Evolutionary conservation across 2,888 invertebrate species (phyloP), one percentile per base, ranked within the genome.

Genomic region (Athrips mouffetella): DNA sequence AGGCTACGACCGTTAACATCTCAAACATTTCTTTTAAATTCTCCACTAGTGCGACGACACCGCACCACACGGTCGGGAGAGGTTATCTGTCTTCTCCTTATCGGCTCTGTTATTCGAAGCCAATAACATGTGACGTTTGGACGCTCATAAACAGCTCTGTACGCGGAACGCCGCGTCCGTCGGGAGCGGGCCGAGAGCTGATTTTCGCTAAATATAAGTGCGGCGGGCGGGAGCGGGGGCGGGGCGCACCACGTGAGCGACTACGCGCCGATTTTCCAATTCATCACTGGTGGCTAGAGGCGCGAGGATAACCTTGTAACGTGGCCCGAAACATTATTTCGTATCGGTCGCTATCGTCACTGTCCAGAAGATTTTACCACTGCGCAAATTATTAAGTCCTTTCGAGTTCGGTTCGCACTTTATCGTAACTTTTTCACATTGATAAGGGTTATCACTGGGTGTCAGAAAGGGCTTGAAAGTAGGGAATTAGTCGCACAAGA

Each of bases 261-360:
- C 86, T 87, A 87, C 85, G 86, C 87, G 88, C 87, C 84, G 86
- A 87, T 87, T 88, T 87, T 87, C 82, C 86, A 87, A 87, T 87
- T 87, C 87, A 88, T 87, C 86, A 83, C 85, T 77, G 72, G 81
- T 77, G 77, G 73, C 80, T 76, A 82, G 78, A 85, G 76, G 74
- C 82, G 82, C 82, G 82, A 80, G n/a, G n/a, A 37, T 87, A 86
- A 87, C 88, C 88, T 87, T 87, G 88, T 85, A 86, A 83, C 85
- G 84, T 86, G 82, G 85, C 63, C 61, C 73, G 73, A 73, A 80
- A 78, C 75, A 74, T 73, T 73, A 72, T 75, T 74, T 74, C 72
- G 72, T 73, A 70, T 73, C 73, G 72, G 71, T 69, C 65, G 65
- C 69, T 64, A 72, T 76, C 69, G 76, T 74, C 76, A 75, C 71